Evolutionary conservation across 1,140 invertebrate species (phyloP).

Genomic region (Monomorium pharaonis): DNA sequence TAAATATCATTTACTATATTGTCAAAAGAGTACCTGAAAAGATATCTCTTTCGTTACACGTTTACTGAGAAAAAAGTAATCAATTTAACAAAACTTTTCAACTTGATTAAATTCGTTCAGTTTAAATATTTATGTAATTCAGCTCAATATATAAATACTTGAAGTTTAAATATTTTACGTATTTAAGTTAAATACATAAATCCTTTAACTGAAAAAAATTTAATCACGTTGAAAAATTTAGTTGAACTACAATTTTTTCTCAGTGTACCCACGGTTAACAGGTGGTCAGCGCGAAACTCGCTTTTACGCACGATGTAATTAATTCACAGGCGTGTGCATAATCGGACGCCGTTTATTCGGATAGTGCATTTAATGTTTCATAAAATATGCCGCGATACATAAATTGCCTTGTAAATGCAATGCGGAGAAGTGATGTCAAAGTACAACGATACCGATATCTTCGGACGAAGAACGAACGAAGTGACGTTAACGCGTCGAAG

Average conservation of each 20-base stretch:
- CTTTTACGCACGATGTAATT: constrained; percentile 17
- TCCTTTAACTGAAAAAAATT: too few species aligned
- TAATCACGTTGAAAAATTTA: too few species aligned
- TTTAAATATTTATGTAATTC: too few species aligned
- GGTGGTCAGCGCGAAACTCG: constrained; percentile 52
- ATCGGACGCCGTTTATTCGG: constrained; percentile 15
- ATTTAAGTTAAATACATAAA: too few species aligned
- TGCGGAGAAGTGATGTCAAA: background rate
- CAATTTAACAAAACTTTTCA: too few species aligned
- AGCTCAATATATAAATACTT: too few species aligned
- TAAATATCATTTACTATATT: too few species aligned
- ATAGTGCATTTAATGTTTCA: background rate
- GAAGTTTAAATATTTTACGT: too few species aligned
- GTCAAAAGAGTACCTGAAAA: too few species aligned
- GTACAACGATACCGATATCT: constrained; percentile 1
- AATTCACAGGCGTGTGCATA: constrained; percentile 5
- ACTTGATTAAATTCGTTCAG: too few species aligned
- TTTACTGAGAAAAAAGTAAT: too few species aligned
- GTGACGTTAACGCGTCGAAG: background rate
- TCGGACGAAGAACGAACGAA: background rate
- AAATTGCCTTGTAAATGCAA: background rate
- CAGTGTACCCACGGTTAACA: constrained; percentile 32
- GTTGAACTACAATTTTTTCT: too few species aligned
- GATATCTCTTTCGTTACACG: background rate
- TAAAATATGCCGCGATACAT: background rate